A percentile compares a stretch with the other conserved stretches of the same genome.
phyloP scores from a whole-genome alignment of 2,113 vertebrate genomes.

The Phalacrocorax brasilianus region DNA sequence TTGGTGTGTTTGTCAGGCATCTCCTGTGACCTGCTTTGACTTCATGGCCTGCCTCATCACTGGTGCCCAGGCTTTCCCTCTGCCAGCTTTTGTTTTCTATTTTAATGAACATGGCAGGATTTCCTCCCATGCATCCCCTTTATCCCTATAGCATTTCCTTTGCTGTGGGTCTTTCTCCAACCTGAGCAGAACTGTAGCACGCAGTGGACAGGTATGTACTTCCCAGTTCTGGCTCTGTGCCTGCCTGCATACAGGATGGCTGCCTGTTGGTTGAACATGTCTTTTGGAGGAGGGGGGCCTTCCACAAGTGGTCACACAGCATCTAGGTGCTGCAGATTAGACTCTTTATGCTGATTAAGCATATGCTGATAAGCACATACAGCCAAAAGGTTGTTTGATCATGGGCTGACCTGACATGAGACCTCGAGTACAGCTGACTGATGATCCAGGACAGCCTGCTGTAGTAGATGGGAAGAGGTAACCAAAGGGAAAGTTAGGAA shows the following conservation, averaged over 20 bases:
- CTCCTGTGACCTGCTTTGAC: not conserved
- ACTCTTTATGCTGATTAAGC: not conserved
- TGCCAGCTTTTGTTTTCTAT: conserved; percentile 13
- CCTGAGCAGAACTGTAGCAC: rapidly evolving
- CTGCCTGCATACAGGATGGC: rapidly evolving
- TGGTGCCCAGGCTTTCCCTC: not conserved
- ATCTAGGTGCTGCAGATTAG: not conserved
- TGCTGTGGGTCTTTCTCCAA: not conserved
- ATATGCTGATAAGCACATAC: not conserved
- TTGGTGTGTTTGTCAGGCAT: not conserved
- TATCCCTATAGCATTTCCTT: not conserved
- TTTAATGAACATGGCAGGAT: not conserved
- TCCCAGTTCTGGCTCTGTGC: not conserved
- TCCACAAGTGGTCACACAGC: not conserved
- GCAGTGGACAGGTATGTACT: rapidly evolving
- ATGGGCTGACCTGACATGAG: not conserved
- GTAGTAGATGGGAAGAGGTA: not conserved
- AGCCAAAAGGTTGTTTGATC: not conserved
- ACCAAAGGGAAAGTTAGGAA: not conserved
- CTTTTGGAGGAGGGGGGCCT: not conserved
- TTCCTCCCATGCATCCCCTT: not conserved
- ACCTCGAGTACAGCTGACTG: not conserved
- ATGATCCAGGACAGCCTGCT: not conserved
- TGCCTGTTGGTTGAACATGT: not conserved
- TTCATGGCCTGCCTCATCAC: not conserved